These are phyloP conservation scores for Rhorus exstirpatorius DNA, from an alignment of 2,888 invertebrate genomes.

Conservation along the genomic window DNA sequence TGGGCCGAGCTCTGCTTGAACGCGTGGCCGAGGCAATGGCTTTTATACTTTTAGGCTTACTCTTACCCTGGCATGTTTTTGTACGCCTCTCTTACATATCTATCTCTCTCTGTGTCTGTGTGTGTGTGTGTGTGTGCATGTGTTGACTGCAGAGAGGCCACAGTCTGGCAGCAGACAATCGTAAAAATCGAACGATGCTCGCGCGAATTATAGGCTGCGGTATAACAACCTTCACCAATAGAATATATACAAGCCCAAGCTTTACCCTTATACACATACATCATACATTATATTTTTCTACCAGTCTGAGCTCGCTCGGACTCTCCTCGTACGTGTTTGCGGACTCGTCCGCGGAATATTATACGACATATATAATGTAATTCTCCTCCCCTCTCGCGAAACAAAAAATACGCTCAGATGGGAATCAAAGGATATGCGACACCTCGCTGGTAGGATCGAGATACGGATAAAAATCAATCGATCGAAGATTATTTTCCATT, in stretches of 20 bases:
- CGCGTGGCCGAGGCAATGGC: conserved; percentile 64
- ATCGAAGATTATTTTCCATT: no score
- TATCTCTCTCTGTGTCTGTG: conserved; percentile 4
- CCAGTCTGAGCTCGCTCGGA: conserved; percentile 19
- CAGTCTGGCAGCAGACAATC: conserved; percentile 85
- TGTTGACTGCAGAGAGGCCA: conserved; percentile 56
- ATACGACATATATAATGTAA: conserved; percentile 10
- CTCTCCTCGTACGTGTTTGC: no score
- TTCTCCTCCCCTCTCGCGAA: conserved; percentile 44
- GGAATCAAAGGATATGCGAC: no score
- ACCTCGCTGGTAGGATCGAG: no score
- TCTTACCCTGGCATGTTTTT: conserved; percentile 39
- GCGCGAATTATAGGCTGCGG: conserved; percentile 85
- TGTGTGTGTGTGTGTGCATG: conserved; percentile 20
- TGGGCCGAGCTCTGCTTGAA: conserved; percentile 44
- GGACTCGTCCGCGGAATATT: conserved; percentile 21
- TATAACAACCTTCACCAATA: conserved; percentile 72
- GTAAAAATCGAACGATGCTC: conserved; percentile 85
- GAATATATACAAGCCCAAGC: conserved; percentile 39
- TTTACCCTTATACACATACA: neutral
- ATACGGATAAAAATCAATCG: no score
- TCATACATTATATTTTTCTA: conserved; percentile 18
- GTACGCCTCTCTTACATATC: neutral
- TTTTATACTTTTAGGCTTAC: conserved; percentile 63
- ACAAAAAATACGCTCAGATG: neutral